Base-by-base conservation (phyloP, 2,888 invertebrate species). In the Agonopterix alstromeriana region DNA sequence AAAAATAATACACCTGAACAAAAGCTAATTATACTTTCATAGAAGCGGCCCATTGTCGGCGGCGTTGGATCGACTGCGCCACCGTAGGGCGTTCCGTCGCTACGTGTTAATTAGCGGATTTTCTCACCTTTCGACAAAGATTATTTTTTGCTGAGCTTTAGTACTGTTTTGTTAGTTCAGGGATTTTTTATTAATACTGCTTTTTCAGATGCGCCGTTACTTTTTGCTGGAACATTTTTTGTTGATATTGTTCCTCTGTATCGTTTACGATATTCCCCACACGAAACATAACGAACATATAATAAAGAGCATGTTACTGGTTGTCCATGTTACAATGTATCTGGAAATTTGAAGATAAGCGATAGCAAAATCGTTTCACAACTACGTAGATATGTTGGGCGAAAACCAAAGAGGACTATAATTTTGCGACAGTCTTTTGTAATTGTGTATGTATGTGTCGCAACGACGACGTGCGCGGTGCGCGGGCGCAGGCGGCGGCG, bases 121-220 rank as follows among this genome's bases (percentile, higher is more conserved):
- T 87, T 88, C 87, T 86, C 87, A 88, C 87, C 86, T 86, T 76
- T 62, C 55, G 58, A 77, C 74, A 79, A 75, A 70, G 65, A 65
- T 65, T 57, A 58, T 76, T 78, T 79, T 79, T 80, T 77, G 65
- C 63, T 57, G 27, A 27, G 27, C 27, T 27, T 27, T 56, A 51
- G 56, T 59, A 58, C 51, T 59, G 59, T 60, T 61, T 66, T 59
- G 56, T 55, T 65, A 59, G 62, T 67, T 65, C 62, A 48, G 55
- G 48, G 50, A 46, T 52, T 56, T 69, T 74, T 71, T 70, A 68
- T 50, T 36, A 48, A 44, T 49, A 51, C 57, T 69, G 66, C 61
- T 63, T 60, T 52, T 41, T 42, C 49, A 47, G 36, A 36, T 48
- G 43, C 45, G 14, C 46, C 42, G 17, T 43, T 43, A 35, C 27